Evolutionary conservation across 2,113 vertebrate species (phyloP).

Genomic region (Vulpes lagopus): DNA sequence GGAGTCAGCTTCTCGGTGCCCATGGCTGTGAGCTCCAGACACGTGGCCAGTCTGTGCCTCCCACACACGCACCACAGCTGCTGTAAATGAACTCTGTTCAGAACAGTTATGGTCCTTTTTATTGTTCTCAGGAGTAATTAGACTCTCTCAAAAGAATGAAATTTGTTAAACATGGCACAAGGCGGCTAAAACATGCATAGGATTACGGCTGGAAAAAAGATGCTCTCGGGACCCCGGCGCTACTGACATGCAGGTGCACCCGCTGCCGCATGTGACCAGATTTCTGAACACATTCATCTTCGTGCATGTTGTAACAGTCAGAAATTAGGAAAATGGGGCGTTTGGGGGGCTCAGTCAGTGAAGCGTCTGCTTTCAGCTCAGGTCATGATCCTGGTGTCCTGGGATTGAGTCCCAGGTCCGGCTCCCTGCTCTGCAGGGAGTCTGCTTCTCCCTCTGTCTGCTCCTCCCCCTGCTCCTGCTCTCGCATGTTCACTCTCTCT

Average conservation of each 20-base stretch:
- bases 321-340: background rate
- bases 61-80: rapidly evolving
- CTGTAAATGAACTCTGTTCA: background rate
- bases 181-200: background rate
- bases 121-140: rapidly evolving
- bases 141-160: background rate
- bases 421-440: no score
- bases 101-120: background rate
- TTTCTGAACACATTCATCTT: rapidly evolving
- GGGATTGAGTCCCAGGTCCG: no score
- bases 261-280: rapidly evolving
- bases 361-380: no score
- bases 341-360: no score
- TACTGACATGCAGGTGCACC: background rate
- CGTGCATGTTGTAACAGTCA: background rate
- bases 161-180: background rate
- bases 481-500: no score
- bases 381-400: no score
- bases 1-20: rapidly evolving
- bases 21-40: rapidly evolving
- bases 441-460: no score
- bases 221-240: background rate
- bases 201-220: background rate
- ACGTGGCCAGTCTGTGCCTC: rapidly evolving
- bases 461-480: no score